Evolutionary conservation across 1,140 invertebrate genomes (phyloP).

Genomic region (Doryteuthis pealeii): DNA sequence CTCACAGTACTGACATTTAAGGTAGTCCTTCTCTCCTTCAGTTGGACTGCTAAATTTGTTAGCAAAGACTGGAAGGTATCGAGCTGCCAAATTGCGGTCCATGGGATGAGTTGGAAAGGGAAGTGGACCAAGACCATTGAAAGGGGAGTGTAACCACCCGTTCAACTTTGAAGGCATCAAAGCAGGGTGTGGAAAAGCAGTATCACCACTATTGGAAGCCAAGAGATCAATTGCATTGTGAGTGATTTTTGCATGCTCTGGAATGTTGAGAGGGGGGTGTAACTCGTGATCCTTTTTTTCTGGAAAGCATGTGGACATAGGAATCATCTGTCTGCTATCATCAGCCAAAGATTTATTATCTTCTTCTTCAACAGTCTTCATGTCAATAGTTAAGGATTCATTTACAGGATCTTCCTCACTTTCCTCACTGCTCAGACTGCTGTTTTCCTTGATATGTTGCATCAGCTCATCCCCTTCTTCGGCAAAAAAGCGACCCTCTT

Average conservation of each 20-base stretch:
- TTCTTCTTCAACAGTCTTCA: slow-evolving; percentile 27
- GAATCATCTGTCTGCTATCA: slow-evolving; percentile 6
- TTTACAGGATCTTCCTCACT: slow-evolving; percentile 40
- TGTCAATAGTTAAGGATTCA: slow-evolving; percentile 33
- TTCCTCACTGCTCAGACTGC: slow-evolving; percentile 34
- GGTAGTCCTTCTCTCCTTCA: slow-evolving; percentile 55
- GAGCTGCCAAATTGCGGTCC: slow-evolving; percentile 40
- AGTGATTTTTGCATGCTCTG: slow-evolving; percentile 11
- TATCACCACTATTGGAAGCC: slow-evolving; percentile 37
- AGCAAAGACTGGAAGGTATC: slow-evolving; percentile 45
- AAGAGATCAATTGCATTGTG: slow-evolving; percentile 15
- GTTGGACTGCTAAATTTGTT: slow-evolving; percentile 36
- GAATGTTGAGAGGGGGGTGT: background rate
- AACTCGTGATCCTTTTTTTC: background rate
- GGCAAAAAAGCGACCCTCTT: background rate
- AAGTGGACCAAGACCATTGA: slow-evolving; percentile 35
- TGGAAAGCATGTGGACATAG: slow-evolving; percentile 17
- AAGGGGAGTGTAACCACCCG: slow-evolving; percentile 41
- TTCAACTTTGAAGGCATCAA: slow-evolving; percentile 31
- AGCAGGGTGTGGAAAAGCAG: slow-evolving; percentile 30
- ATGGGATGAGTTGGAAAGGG: slow-evolving; percentile 45
- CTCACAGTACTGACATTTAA: slow-evolving; percentile 57
- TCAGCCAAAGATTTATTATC: slow-evolving; percentile 2
- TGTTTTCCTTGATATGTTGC: slow-evolving; percentile 8
- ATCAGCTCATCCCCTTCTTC: slow-evolving; percentile 3